Conservation (phyloP, 2,888 invertebrate genomes). For the Electrophaes corylata region DNA sequence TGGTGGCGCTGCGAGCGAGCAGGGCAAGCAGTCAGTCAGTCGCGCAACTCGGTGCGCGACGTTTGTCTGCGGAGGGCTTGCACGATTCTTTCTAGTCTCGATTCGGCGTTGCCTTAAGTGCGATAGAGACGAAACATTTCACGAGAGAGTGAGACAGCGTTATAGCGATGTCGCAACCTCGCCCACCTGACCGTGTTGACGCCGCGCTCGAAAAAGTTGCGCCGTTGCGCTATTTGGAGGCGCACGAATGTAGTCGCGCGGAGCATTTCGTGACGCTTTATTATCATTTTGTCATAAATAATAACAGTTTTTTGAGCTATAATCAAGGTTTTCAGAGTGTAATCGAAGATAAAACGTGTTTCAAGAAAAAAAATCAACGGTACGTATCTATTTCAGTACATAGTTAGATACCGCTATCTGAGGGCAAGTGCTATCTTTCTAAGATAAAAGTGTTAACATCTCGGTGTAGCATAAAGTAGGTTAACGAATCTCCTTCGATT, state of each 20-base stretch:
- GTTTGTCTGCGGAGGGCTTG: slow-evolving; percentile 76
- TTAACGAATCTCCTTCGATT: slow-evolving; percentile 51
- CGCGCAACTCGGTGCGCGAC: slow-evolving; percentile 83
- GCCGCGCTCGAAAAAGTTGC: slow-evolving; percentile 84
- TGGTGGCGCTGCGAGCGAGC: slow-evolving; percentile 52
- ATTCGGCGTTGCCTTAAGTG: slow-evolving; percentile 54
- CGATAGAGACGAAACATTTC: slow-evolving; percentile 60
- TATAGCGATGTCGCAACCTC: slow-evolving; percentile 83
- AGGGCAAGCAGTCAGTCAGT: slow-evolving; percentile 68
- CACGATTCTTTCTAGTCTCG: slow-evolving; percentile 61
- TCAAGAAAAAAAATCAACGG: slow-evolving; percentile 53
- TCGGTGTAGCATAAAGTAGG: slow-evolving; percentile 46
- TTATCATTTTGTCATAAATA: slow-evolving; percentile 70
- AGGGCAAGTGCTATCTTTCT: slow-evolving; percentile 62
- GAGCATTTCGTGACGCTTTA: slow-evolving; percentile 74
- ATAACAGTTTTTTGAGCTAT: slow-evolving; percentile 60
- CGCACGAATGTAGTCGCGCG: slow-evolving; percentile 79
- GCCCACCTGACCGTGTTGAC: slow-evolving; percentile 85
- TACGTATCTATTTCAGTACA: slow-evolving; percentile 59
- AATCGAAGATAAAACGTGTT: slow-evolving; percentile 51
- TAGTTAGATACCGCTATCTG: slow-evolving; percentile 40
- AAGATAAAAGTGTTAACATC: slow-evolving; percentile 59
- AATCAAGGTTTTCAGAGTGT: slow-evolving; percentile 47
- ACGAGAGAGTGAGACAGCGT: slow-evolving; percentile 59
- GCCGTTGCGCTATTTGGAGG: slow-evolving; percentile 84